Conservation (phyloP, 2,113 vertebrate genomes). For the Clarias macrocephalus region DNA sequence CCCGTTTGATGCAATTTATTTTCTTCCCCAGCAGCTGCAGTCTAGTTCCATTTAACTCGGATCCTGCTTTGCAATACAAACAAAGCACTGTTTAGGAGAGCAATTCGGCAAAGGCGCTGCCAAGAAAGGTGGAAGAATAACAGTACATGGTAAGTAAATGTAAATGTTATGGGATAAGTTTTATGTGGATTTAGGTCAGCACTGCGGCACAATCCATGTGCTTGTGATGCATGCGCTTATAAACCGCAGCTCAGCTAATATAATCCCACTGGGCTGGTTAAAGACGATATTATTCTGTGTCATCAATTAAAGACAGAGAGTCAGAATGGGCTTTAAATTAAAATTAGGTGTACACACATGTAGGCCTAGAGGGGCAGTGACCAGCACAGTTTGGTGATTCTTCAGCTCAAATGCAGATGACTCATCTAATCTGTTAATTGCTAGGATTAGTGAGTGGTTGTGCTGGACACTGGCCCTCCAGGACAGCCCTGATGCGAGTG, state of each 20-base stretch:
- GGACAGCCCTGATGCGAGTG: too few species aligned
- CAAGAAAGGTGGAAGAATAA: background rate
- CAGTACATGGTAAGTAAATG: constrained; percentile 34
- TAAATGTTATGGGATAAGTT: constrained; percentile 10
- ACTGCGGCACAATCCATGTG: constrained; percentile 59
- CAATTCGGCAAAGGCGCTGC: constrained; percentile 26
- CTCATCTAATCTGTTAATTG: too few species aligned
- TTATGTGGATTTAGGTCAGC: constrained; percentile 56
- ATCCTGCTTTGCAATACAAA: constrained; percentile 25
- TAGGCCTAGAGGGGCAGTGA: too few species aligned
- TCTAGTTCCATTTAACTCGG: background rate
- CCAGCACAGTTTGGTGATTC: too few species aligned
- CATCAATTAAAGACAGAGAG: background rate
- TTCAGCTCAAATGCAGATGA: too few species aligned
- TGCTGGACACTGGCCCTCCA: too few species aligned
- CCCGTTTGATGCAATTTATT: background rate
- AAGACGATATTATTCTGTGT: too few species aligned
- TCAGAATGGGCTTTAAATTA: background rate
- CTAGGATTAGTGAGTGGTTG: too few species aligned
- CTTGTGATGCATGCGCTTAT: constrained; percentile 52
- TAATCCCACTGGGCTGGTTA: background rate
- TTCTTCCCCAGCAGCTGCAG: background rate
- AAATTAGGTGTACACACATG: background rate
- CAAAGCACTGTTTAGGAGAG: constrained; percentile 16
- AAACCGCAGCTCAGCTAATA: constrained; percentile 43